Conservation (phyloP, 1,140 invertebrate genomes). For the Drosophila watanabei region DNA sequence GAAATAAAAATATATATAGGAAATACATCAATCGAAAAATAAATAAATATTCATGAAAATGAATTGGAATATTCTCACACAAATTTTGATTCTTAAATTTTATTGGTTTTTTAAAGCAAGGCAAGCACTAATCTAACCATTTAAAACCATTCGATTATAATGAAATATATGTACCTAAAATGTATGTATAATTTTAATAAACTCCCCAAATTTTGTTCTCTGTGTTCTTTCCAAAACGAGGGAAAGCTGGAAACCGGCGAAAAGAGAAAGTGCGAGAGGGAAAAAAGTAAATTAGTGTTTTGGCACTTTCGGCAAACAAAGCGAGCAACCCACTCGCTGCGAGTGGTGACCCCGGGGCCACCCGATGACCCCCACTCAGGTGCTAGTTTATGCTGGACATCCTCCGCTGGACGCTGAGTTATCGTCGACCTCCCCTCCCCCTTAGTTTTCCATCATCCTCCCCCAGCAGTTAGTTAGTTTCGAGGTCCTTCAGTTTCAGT, state of each 20-base stretch:
- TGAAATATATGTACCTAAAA: too few relatives aligned
- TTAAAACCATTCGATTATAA: too few relatives aligned
- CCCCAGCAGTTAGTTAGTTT: slow-evolving; percentile 75
- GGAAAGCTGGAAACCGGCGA: slow-evolving; percentile 16
- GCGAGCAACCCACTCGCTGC: slow-evolving; percentile 33
- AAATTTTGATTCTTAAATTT: too few relatives aligned
- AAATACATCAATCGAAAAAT: neutral
- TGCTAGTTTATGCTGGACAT: slow-evolving; percentile 71
- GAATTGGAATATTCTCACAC: too few relatives aligned
- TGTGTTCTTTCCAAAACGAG: neutral
- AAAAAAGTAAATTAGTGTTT: slow-evolving; percentile 84
- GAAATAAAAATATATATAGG: neutral
- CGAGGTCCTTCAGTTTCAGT: slow-evolving; percentile 67
- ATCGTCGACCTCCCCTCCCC: slow-evolving; percentile 38
- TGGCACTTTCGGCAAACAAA: slow-evolving; percentile 84
- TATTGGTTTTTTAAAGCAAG: too few relatives aligned
- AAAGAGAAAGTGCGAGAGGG: slow-evolving; percentile 34
- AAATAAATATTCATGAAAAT: neutral
- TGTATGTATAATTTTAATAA: too few relatives aligned
- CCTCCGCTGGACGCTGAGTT: slow-evolving; percentile 62
- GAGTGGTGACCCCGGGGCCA: slow-evolving; percentile 28
- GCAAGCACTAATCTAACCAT: too few relatives aligned
- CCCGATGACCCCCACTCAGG: slow-evolving; percentile 64
- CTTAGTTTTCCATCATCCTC: slow-evolving; percentile 1
- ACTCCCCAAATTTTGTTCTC: neutral